Evolutionary conservation across 30 jellyfish, hydroid and myxozoan species (phyloP).

Genomic region (Nemopilema nomurai): DNA sequence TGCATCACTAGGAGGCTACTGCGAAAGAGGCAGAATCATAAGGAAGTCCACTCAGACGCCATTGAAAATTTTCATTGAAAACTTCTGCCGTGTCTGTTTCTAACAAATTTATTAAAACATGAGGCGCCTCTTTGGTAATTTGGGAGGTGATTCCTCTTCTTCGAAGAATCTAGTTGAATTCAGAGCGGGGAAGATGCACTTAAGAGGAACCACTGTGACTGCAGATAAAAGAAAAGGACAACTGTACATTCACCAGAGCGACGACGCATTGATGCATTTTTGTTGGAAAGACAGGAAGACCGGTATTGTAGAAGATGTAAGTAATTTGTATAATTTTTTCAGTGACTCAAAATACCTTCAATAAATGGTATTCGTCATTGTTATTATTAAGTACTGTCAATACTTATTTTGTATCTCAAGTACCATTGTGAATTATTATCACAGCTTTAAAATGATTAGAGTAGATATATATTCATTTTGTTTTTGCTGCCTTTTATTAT

Average conservation of each 20-base stretch:
- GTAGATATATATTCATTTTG: no score
- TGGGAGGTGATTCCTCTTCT: constrained; percentile 69
- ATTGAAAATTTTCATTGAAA: neutral
- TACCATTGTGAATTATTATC: no score
- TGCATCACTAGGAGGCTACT: neutral
- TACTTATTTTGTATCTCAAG: no score
- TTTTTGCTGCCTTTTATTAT: no score
- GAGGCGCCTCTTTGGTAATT: constrained; percentile 93
- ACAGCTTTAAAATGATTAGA: no score
- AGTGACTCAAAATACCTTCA: no score
- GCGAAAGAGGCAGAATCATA: neutral
- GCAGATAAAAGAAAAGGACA: constrained; percentile 96
- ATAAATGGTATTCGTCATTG: no score
- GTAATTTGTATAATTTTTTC: no score
- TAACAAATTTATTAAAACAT: constrained; percentile 10
- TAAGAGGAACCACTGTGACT: constrained; percentile 96
- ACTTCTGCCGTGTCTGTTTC: neutral
- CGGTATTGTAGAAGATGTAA: constrained; percentile 92
- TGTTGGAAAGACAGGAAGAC: constrained; percentile 98
- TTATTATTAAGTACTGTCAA: no score
- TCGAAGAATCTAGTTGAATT: constrained; percentile 91
- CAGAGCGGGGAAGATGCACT: constrained; percentile 96
- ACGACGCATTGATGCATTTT: constrained; percentile 95
- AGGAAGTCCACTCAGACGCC: neutral
- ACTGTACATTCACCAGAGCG: constrained; percentile 90